These are phyloP conservation scores for Lepeophtheirus salmonis DNA, from an alignment of 1,140 invertebrate genomes.

Conservation along the genomic window DNA sequence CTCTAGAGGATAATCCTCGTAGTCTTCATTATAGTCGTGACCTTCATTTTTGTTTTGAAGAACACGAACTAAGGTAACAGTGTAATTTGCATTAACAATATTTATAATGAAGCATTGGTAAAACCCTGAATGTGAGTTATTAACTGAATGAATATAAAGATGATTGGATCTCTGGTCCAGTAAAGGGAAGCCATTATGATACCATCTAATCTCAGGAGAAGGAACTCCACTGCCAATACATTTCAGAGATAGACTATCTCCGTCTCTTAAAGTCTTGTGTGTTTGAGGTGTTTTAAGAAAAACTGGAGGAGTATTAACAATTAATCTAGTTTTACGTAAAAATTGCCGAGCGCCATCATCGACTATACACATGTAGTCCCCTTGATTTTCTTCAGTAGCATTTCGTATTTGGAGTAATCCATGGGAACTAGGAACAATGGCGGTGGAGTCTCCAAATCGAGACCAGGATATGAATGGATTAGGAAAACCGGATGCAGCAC, in stretches of 20 bases:
- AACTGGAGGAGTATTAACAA: constrained; percentile 35
- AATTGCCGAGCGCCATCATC: constrained; percentile 10
- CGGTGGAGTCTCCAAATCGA: not conserved
- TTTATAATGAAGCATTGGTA: constrained; percentile 74
- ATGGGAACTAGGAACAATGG: not conserved
- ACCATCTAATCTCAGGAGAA: constrained; percentile 51
- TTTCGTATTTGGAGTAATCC: constrained; percentile 14
- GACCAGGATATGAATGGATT: not conserved
- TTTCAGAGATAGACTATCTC: constrained; percentile 39
- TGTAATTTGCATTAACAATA: constrained; percentile 45
- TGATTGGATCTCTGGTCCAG: constrained; percentile 29
- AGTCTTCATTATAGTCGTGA: not conserved
- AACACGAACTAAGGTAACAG: constrained; percentile 45
- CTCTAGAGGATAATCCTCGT: not conserved
- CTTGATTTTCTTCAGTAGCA: constrained; percentile 15
- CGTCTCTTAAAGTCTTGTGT: constrained; percentile 40
- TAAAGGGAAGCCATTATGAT: constrained; percentile 54
- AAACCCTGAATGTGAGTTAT: constrained; percentile 62
- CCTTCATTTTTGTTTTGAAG: constrained; percentile 45
- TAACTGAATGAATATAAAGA: constrained; percentile 42
- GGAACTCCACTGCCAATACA: constrained; percentile 48
- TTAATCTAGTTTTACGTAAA: constrained; percentile 13
- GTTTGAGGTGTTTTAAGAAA: constrained; percentile 36
- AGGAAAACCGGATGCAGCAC: not conserved
- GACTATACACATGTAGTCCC: constrained; percentile 20